These are phyloP conservation scores for Drosophila lacteicornis DNA, from an alignment of 1,140 invertebrate genomes.

Conservation along the genomic window DNA sequence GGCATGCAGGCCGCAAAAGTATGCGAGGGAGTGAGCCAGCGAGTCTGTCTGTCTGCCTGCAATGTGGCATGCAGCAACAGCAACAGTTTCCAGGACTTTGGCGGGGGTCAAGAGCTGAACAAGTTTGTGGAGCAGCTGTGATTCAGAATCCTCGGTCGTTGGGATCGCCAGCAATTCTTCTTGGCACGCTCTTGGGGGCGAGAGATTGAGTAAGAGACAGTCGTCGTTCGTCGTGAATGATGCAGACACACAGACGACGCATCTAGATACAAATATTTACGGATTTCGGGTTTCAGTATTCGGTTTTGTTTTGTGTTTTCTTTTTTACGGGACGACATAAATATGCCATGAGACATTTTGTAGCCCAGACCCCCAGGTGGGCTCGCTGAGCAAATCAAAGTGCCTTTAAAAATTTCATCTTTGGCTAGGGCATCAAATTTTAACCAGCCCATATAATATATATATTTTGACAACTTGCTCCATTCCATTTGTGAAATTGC, in stretches of 20 bases:
- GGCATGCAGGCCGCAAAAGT: constrained; percentile 60
- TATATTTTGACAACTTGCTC: constrained; percentile 48
- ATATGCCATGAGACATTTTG: constrained; percentile 72
- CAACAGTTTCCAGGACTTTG: constrained; percentile 39
- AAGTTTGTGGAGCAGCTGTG: constrained; percentile 36
- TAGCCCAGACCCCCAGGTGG: constrained; percentile 48
- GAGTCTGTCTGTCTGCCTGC: constrained; percentile 37
- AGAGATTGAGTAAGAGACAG: constrained; percentile 23
- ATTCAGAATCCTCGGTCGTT: constrained; percentile 21
- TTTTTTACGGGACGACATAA: constrained; percentile 53
- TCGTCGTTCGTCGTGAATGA: background rate
- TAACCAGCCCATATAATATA: constrained; percentile 43
- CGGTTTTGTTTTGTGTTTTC: background rate
- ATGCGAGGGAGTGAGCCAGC: constrained; percentile 53
- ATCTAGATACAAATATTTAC: constrained; percentile 25
- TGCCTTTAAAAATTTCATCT: constrained; percentile 71
- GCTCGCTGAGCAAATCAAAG: constrained; percentile 61
- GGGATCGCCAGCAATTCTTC: constrained; percentile 21
- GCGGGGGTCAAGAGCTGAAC: constrained; percentile 32
- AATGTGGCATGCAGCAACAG: constrained; percentile 46
- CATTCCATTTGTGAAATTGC: constrained; percentile 61
- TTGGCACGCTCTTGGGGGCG: constrained; percentile 7
- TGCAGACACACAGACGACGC: constrained; percentile 26
- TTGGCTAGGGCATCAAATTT: constrained; percentile 52
- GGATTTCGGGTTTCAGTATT: background rate